A percentile compares a stretch with the other conserved stretches of the same genome.
Conservation (phyloP, 2,797 vertebrate genomes). For the Molossus alvarezi region DNA sequence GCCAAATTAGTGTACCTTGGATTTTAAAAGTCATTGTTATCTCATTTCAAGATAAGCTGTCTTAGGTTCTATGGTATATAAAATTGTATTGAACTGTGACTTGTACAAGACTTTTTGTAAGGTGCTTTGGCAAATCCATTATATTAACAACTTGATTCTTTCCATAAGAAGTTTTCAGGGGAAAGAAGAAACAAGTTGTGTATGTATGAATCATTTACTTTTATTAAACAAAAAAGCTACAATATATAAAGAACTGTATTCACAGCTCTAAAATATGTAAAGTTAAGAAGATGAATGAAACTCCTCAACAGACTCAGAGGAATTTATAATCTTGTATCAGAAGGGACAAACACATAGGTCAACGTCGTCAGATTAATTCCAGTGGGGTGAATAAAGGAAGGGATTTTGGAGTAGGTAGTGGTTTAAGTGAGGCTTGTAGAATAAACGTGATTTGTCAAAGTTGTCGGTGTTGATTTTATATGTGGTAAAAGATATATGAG, state of each 20-base stretch:
- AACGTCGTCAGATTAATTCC: not conserved
- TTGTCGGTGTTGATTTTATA: not conserved
- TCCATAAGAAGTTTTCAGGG: not conserved
- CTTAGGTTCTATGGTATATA: not conserved
- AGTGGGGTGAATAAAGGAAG: not conserved
- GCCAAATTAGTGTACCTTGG: not conserved
- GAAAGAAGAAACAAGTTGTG: not conserved
- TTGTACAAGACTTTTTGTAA: not conserved
- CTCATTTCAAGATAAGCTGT: not conserved
- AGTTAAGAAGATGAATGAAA: not conserved
- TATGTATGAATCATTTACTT: not conserved
- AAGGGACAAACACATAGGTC: not conserved
- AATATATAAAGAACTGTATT: not conserved
- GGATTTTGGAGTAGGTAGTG: not conserved
- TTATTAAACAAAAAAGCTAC: not conserved
- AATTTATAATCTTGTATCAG: not conserved
- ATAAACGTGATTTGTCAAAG: not conserved
- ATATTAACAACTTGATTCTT: slow-evolving; percentile 21
- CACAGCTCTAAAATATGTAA: not conserved
- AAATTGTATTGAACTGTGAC: not conserved
- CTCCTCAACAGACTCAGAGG: not conserved
- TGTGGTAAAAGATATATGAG: not conserved
- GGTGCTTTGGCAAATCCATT: not conserved
- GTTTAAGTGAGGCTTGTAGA: not conserved
- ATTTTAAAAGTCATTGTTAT: not conserved